Evolutionary conservation across 2,888 invertebrate genomes (phyloP).

Genomic region (Drosophila aldrichi): DNA sequence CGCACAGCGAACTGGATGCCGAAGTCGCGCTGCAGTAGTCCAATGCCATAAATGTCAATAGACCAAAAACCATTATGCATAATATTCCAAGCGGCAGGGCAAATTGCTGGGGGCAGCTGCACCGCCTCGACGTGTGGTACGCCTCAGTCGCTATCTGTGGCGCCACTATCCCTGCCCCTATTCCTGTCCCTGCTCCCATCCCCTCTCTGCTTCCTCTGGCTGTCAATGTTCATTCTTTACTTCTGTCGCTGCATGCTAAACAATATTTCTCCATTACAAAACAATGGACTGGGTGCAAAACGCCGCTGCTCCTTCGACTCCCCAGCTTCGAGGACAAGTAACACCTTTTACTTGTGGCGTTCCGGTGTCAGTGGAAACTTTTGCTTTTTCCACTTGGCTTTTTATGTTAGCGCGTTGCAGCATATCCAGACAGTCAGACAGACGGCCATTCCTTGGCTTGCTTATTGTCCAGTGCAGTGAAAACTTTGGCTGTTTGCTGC

Average conservation of each 20-base stretch:
- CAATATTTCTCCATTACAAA: conserved; percentile 77
- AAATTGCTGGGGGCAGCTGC: conserved; percentile 5
- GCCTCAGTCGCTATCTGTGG: conserved; percentile 2
- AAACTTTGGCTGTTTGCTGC: conserved; percentile 67
- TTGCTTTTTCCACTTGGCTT: conserved; percentile 67
- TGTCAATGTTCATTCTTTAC: conserved; percentile 3
- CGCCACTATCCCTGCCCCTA: not conserved
- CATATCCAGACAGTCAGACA: conserved; percentile 14
- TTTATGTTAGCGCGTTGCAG: conserved; percentile 65
- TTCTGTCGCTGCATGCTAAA: conserved; percentile 56
- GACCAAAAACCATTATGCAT: conserved; percentile 77
- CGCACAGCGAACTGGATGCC: conserved; percentile 13
- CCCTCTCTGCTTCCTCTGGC: not conserved
- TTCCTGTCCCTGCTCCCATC: not conserved
- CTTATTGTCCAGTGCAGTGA: conserved; percentile 63
- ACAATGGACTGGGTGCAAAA: conserved; percentile 61
- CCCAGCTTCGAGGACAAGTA: conserved; percentile 55
- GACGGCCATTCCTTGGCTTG: conserved; percentile 6
- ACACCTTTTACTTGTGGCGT: conserved; percentile 75
- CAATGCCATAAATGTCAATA: conserved; percentile 77
- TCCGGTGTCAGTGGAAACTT: conserved; percentile 59
- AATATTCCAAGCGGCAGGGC: conserved; percentile 52
- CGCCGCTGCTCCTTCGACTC: conserved; percentile 16
- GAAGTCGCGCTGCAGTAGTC: conserved; percentile 25
- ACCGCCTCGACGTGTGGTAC: not conserved